Conservation (phyloP, 2,797 vertebrate species). For the Acrocephalus scirpaceus region DNA sequence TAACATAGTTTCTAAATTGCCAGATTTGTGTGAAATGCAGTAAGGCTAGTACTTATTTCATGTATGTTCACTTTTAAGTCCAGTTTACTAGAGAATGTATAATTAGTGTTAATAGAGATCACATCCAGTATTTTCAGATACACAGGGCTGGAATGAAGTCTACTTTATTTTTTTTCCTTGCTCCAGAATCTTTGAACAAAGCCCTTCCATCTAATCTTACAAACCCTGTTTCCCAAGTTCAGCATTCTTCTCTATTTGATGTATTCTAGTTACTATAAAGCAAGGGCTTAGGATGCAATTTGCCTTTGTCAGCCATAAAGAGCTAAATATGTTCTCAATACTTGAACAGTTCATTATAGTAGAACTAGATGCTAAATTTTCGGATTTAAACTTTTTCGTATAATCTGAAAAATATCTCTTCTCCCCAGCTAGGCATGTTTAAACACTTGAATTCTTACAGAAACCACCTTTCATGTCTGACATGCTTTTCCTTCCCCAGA, state of each 20-base stretch:
- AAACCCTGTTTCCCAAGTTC: neutral
- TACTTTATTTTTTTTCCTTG: neutral
- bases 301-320: neutral
- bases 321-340: neutral
- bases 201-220: neutral
- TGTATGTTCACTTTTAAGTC: neutral
- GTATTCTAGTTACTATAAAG: neutral
- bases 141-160: neutral
- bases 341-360: neutral
- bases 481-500: neutral
- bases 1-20: neutral
- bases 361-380: neutral
- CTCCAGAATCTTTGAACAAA: neutral
- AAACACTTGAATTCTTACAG: neutral
- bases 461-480: neutral
- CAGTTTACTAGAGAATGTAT: neutral
- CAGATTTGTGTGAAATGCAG: neutral
- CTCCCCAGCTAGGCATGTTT: neutral
- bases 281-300: neutral
- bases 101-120: neutral
- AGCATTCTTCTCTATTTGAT: neutral
- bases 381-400: neutral
- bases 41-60: neutral
- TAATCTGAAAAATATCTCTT: neutral
- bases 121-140: neutral